Conservation (phyloP, 2,113 vertebrate species). For the Connochaetes taurinus region DNA sequence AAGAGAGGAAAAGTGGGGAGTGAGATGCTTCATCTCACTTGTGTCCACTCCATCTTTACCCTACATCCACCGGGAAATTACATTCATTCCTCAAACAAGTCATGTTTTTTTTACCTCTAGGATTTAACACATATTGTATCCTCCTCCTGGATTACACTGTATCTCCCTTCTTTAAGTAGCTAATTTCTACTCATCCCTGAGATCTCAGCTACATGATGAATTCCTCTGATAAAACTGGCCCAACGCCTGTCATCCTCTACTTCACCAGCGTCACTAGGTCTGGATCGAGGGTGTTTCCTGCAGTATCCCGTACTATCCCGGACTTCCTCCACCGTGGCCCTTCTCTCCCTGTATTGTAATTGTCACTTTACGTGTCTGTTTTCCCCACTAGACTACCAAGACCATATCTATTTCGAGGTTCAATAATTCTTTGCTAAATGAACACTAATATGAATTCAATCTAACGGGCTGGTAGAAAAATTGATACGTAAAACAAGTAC, state of each 20-base stretch:
- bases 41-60: neutral
- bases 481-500: neutral
- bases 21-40: neutral
- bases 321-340: neutral
- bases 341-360: neutral
- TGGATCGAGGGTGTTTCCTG: neutral
- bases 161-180: neutral
- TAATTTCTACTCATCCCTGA: neutral
- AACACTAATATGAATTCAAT: neutral
- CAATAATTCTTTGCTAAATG: neutral
- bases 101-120: neutral
- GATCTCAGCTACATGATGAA: neutral
- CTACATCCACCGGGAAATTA: neutral
- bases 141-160: neutral
- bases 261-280: neutral
- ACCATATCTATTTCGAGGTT: neutral
- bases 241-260: neutral
- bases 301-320: neutral
- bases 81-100: neutral
- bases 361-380: neutral
- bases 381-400: neutral
- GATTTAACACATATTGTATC: neutral
- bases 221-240: neutral
- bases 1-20: neutral
- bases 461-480: neutral